Base-by-base conservation (phyloP, 2,113 vertebrate species). In the Chlamydotis undulata region DNA sequence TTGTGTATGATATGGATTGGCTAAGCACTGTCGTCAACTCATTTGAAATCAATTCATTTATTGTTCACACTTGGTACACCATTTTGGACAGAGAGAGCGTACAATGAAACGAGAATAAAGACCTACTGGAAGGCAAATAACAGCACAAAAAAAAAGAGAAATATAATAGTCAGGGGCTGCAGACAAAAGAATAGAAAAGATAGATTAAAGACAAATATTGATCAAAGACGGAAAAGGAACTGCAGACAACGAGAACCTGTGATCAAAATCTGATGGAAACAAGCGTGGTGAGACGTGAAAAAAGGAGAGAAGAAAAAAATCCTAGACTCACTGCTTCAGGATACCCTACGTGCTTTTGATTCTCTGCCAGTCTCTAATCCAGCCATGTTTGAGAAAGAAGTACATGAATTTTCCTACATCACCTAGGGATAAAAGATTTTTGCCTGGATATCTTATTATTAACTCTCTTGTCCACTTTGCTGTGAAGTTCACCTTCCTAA, bases 171-270 rank as follows among this genome's bases (percentile, higher is more conserved):
- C 57, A 41, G 15, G 35, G 77, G 52, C n/a, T 73, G 67, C 45
- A 96, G 81, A 94, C 86, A 94, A 91, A 93, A 67, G 68, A 87
- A 91, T 14, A 89, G 80, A 90, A 86, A 64, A 91, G 83, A 85
- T 56, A 83, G 95, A 93, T 95, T 91, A 96, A 96, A 96, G 91
- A 77, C 55, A 79, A 95, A 76, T 37, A 84, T 61, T 87, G 94
- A 96, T 94, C 92, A 96, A 96, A 96, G 86, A 79, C 0, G 83
- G 95, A 81, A 94, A 76, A 91, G 70, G 59, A 92, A 76, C 61
- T 50, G 61, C 86, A 93, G 83, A 90, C 49, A 92, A 84, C 0
- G 25, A 91, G 86, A 89, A 82, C 43, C 69, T 82, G 77, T 88
- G 94, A 96, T 96, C 94, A 96, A 96, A 96, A 89, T 50, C 80